Evolutionary conservation across 1,140 invertebrate genomes (phyloP).

Genomic region (Orchestia grillus): DNA sequence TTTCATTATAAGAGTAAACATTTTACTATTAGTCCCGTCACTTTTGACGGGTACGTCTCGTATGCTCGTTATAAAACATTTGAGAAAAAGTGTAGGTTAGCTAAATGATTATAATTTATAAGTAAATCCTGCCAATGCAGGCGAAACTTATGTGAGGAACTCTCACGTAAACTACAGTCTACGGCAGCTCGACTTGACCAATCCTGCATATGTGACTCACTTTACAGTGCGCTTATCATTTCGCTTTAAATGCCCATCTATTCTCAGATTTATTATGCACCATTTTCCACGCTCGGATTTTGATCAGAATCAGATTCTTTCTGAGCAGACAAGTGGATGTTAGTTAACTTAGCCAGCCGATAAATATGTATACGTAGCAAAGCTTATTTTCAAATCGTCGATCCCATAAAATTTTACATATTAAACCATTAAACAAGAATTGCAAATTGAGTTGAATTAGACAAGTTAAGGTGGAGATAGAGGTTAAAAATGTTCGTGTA

Average conservation of each 20-base stretch:
- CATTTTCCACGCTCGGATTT: neutral
- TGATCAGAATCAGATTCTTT: neutral
- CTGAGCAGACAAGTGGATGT: neutral
- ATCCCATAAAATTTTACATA: neutral
- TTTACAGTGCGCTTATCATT: neutral
- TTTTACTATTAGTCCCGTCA: no score
- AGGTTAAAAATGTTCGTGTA: no score
- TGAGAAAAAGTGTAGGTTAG: neutral
- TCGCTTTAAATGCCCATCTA: neutral
- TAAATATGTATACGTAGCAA: neutral
- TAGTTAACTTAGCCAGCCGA: neutral
- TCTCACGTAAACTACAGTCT: neutral
- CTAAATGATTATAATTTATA: neutral
- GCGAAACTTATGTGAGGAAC: neutral
- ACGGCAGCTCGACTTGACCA: neutral
- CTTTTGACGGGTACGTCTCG: neutral
- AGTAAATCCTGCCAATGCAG: neutral
- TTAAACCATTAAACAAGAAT: neutral
- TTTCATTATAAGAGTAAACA: no score
- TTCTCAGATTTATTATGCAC: neutral
- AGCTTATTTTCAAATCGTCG: neutral
- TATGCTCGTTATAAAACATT: neutral
- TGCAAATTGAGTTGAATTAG: no score
- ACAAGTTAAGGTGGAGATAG: no score
- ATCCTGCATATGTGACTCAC: neutral